Conservation (phyloP, 2,797 vertebrate species). For the Eurystomus glaucurus region DNA sequence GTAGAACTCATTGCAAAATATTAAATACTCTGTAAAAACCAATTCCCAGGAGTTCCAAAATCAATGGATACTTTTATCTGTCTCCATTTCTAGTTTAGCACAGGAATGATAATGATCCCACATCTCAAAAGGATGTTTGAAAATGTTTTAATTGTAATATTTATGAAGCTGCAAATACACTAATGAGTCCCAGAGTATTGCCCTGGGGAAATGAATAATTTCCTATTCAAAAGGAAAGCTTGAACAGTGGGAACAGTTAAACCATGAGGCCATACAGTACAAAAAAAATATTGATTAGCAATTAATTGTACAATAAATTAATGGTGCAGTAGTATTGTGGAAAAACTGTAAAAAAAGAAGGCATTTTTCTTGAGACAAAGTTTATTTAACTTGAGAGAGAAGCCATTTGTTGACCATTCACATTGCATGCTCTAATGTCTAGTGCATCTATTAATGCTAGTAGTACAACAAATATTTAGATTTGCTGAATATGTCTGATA, state of each 20-base stretch:
- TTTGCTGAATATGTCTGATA: not conserved
- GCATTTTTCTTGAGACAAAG: not conserved
- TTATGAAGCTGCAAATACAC: constrained; percentile 20
- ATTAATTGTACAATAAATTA: not conserved
- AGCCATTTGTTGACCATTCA: not conserved
- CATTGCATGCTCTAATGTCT: not conserved
- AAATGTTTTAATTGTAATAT: constrained; percentile 7
- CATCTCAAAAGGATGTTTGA: constrained; percentile 11
- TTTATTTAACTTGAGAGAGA: not conserved
- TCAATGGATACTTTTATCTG: constrained; percentile 6
- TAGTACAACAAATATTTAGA: not conserved
- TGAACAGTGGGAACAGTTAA: not conserved
- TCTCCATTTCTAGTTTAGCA: not conserved
- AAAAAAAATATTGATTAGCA: not conserved
- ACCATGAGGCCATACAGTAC: not conserved
- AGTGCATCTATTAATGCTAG: not conserved
- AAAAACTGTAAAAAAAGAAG: not conserved
- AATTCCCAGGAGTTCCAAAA: not conserved
- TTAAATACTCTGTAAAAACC: not conserved
- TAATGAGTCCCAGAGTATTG: constrained; percentile 2
- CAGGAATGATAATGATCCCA: not conserved
- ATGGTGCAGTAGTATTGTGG: not conserved
- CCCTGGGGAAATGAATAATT: not conserved
- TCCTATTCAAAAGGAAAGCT: not conserved
- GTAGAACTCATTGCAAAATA: not conserved